Evolutionary conservation across 2,113 vertebrate species (phyloP).

Genomic region (Crotalus horridus): DNA sequence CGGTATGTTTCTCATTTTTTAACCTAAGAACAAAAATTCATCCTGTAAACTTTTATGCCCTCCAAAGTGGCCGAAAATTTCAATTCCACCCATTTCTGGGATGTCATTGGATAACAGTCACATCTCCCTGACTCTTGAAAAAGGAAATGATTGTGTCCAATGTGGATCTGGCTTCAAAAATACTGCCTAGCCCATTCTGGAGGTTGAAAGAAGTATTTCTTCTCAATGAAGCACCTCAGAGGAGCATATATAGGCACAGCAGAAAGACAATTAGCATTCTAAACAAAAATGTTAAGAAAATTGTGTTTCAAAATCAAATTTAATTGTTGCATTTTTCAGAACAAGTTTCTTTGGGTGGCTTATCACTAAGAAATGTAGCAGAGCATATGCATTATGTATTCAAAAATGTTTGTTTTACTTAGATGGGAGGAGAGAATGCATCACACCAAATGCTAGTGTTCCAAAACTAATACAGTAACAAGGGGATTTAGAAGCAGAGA

Average conservation of each 20-base stretch:
- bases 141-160: not conserved
- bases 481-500: not conserved
- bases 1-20: not conserved
- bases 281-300: not conserved
- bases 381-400: not conserved
- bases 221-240: not conserved
- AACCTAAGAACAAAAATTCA: not conserved
- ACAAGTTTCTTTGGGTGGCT: not conserved
- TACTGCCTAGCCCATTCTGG: not conserved
- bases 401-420: not conserved
- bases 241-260: not conserved
- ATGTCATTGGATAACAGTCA: not conserved
- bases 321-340: not conserved
- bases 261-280: not conserved
- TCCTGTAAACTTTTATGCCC: conserved; percentile 7
- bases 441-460: not conserved
- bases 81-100: not conserved
- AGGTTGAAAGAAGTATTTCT: not conserved
- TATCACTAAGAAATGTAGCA: not conserved
- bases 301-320: not conserved
- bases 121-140: not conserved
- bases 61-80: not conserved
- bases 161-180: not conserved
- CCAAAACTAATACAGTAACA: not conserved
- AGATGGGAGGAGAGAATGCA: not conserved